phyloP scores from a whole-genome alignment of 2,113 vertebrate species.

The Todiramphus chloris region DNA sequence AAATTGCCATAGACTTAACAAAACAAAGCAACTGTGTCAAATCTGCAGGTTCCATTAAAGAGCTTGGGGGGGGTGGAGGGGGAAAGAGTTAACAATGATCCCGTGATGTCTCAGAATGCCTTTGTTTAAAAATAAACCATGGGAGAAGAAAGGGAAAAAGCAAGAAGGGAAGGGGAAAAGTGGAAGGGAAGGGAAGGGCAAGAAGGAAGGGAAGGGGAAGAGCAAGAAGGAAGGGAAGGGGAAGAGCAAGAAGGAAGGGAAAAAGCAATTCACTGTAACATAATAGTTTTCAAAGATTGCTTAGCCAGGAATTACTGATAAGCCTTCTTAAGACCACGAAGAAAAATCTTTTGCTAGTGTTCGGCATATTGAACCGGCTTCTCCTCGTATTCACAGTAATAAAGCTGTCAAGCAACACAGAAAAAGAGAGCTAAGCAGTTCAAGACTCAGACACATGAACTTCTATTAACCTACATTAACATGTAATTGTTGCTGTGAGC shows the following conservation, averaged over 20 bases:
- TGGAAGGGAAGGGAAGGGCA: no score
- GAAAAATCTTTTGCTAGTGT: conserved; percentile 3
- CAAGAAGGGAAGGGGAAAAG: not conserved
- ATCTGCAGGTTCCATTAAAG: not conserved
- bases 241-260: not conserved
- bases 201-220: no score
- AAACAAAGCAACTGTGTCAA: not conserved
- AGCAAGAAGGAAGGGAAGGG: no score
- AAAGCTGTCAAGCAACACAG: conserved; percentile 43
- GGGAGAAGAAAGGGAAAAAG: not conserved
- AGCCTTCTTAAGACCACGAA: conserved; percentile 40
- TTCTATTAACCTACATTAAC: conserved; percentile 29
- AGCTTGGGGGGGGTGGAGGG: not conserved
- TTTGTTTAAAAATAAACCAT: conserved; percentile 39
- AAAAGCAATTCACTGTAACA: not conserved
- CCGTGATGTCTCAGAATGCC: not conserved
- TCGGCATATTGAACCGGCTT: conserved; percentile 26
- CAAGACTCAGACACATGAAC: conserved; percentile 39
- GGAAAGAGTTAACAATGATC: not conserved
- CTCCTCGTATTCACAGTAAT: not conserved
- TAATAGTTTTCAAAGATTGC: conserved; percentile 22
- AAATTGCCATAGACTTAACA: not conserved
- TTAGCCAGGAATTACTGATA: conserved; percentile 55
- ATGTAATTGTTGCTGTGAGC: conserved; percentile 16
- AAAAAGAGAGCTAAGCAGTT: conserved; percentile 19